Conservation (phyloP, 2,888 invertebrate species). For the Apamea epomidion region DNA sequence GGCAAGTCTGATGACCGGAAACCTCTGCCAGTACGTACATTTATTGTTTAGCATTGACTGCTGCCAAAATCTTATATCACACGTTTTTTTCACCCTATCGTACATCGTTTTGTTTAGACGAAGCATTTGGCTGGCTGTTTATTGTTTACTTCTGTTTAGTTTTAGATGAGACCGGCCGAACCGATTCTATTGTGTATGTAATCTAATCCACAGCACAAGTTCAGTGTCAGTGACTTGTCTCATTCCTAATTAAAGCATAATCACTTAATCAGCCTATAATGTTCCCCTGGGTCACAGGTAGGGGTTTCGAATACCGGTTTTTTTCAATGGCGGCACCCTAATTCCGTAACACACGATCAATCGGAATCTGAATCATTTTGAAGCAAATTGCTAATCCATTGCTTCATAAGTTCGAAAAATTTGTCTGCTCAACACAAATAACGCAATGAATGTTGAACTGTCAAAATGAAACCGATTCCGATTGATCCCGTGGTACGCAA, state of each 20-base stretch:
- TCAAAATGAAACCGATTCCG: no score
- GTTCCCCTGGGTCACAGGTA: neutral
- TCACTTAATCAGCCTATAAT: neutral
- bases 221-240: constrained; percentile 59
- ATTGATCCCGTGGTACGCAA: no score
- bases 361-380: no score
- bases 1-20: constrained; percentile 71
- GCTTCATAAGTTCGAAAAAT: no score
- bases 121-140: constrained; percentile 14
- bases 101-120: constrained; percentile 34
- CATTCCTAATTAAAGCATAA: constrained; percentile 1
- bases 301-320: no score
- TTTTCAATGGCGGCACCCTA: no score
- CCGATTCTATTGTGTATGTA: constrained; percentile 29
- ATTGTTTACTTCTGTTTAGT: constrained; percentile 31
- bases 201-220: constrained; percentile 32
- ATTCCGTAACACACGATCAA: no score
- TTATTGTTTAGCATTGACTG: constrained; percentile 66
- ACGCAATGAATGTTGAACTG: no score
- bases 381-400: no score
- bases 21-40: constrained; percentile 61
- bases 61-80: constrained; percentile 71
- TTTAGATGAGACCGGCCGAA: constrained; percentile 19
- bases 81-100: constrained; percentile 33
- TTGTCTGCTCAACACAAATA: no score